These are phyloP conservation scores for Atta cephalotes DNA, from an alignment of 1,140 invertebrate species.

Conservation along the genomic window DNA sequence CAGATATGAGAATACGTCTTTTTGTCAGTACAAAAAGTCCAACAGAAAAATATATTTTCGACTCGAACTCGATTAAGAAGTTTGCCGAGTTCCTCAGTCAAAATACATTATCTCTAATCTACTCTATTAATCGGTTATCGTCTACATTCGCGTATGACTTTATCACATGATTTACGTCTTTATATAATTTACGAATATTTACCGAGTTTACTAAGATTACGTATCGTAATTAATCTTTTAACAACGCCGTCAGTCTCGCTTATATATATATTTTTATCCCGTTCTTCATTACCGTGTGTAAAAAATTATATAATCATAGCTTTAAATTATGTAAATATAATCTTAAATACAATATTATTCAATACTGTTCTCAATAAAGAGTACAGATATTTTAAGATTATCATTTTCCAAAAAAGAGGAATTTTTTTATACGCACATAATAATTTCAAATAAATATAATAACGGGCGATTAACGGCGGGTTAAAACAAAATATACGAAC, in stretches of 20 bases:
- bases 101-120: constrained; percentile 36
- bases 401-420: not conserved
- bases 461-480: constrained; percentile 14
- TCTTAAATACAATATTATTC: not conserved
- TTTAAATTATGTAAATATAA: not conserved
- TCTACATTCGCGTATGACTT: constrained; percentile 40
- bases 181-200: constrained; percentile 30
- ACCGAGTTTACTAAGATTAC: constrained; percentile 1
- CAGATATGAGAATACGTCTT: constrained; percentile 40
- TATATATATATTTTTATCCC: not conserved
- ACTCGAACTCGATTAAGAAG: constrained; percentile 19
- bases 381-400: not conserved
- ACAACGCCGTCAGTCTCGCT: constrained; percentile 27
- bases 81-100: constrained; percentile 21
- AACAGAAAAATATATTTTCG: constrained; percentile 52
- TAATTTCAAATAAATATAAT: not conserved
- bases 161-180: constrained; percentile 55
- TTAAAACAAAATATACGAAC: constrained; percentile 19
- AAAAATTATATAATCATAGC: constrained; percentile 9
- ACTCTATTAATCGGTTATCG: constrained; percentile 39
- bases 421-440: constrained; percentile 6
- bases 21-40: constrained; percentile 42
- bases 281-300: not conserved
- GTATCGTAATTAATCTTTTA: constrained; percentile 12
- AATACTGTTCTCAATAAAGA: not conserved